These are phyloP conservation scores for Micronycteris hirsuta DNA, from an alignment of 2,113 vertebrate genomes.

Conservation along the genomic window DNA sequence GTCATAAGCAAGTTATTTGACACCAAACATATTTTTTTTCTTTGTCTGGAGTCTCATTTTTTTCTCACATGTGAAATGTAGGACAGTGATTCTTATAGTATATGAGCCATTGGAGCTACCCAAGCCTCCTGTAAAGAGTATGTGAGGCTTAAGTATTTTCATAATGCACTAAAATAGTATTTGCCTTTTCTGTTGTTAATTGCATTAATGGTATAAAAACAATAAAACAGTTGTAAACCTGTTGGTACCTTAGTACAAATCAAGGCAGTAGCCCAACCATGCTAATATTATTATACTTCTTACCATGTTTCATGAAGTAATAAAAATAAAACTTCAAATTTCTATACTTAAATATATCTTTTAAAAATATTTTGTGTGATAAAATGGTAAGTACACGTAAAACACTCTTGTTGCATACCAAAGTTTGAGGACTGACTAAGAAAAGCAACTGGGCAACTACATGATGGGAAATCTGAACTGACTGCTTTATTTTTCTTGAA, in stretches of 20 bases:
- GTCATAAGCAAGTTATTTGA: background rate
- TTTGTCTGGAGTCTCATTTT: background rate
- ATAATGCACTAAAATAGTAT: background rate
- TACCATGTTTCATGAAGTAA: background rate
- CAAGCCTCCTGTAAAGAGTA: background rate
- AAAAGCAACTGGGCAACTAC: background rate
- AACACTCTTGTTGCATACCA: background rate
- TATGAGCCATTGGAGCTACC: background rate
- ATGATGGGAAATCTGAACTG: background rate
- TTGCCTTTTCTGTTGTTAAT: background rate
- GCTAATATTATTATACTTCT: background rate
- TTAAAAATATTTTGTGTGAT: background rate
- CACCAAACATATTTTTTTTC: background rate
- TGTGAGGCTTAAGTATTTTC: background rate
- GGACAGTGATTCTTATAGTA: background rate
- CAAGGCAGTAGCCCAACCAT: background rate
- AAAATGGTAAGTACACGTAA: background rate
- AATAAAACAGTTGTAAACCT: background rate
- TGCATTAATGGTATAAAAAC: background rate
- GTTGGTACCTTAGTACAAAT: background rate
- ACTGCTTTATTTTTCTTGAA: background rate
- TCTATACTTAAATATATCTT: background rate
- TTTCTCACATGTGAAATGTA: background rate
- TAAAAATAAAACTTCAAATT: background rate
- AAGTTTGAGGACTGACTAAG: background rate